These are phyloP conservation scores for Miniopterus natalensis DNA, from an alignment of 2,113 vertebrate species.

Conservation along the genomic window DNA sequence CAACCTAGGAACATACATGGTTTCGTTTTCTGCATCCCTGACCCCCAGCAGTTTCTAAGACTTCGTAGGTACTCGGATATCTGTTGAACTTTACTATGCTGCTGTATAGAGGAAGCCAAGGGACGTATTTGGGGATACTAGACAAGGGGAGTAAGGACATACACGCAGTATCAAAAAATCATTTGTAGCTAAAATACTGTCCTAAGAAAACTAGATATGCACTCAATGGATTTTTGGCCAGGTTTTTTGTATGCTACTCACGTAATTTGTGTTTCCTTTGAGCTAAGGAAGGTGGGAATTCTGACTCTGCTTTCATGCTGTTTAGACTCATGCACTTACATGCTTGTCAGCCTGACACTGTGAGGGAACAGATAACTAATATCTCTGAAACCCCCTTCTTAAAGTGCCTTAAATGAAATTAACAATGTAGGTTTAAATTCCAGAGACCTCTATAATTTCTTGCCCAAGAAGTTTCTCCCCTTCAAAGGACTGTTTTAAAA, in stretches of 20 bases:
- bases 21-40: background rate
- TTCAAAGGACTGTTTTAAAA: background rate
- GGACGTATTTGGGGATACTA: background rate
- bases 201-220: background rate
- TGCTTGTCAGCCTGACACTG: background rate
- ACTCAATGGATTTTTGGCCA: background rate
- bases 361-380: background rate
- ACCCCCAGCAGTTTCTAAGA: background rate
- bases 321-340: background rate
- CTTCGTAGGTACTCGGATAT: background rate
- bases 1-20: background rate
- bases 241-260: background rate
- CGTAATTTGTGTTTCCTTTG: background rate
- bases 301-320: background rate
- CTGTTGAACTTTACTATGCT: constrained; percentile 48
- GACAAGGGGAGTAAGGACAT: background rate
- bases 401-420: background rate
- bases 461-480: background rate
- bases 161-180: background rate
- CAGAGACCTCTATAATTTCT: constrained; percentile 2
- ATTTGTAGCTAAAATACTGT: constrained; percentile 10
- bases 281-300: background rate
- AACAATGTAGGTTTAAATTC: background rate
- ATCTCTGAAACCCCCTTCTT: background rate
- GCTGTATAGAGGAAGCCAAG: background rate